These are phyloP conservation scores for Megaceryle alcyon DNA, from an alignment of 2,797 vertebrate species.

Conservation along the genomic window DNA sequence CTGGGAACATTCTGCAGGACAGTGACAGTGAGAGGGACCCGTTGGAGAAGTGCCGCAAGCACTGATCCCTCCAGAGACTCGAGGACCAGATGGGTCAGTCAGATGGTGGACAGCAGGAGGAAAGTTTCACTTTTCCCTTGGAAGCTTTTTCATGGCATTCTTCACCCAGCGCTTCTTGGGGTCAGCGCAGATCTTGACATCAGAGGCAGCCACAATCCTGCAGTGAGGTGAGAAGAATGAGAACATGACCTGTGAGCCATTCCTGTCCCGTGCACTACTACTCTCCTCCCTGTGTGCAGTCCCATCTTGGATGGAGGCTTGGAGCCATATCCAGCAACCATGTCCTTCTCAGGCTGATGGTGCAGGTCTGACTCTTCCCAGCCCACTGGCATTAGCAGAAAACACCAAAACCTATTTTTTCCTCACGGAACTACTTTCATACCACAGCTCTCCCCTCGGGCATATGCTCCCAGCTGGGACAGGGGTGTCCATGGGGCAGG, in stretches of 20 bases:
- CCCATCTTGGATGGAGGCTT: not conserved
- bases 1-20: not conserved
- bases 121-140: not conserved
- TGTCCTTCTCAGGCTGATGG: not conserved
- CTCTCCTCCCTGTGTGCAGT: not conserved
- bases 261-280: not conserved
- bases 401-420: not conserved
- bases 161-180: not conserved
- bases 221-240: not conserved
- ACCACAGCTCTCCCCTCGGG: too few relatives aligned
- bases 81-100: rapidly evolving
- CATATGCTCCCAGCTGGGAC: not conserved
- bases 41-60: rapidly evolving
- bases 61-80: not conserved
- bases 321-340: not conserved
- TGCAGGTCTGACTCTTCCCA: not conserved
- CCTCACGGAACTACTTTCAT: not conserved
- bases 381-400: not conserved
- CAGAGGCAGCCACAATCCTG: not conserved
- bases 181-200: rapidly evolving
- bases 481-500: not conserved
- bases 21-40: not conserved
- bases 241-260: rapidly evolving
- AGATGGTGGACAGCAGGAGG: not conserved
- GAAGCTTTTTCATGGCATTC: not conserved